Evolutionary conservation across 2,797 vertebrate species (phyloP).

Genomic region (Protosalanx chinensis): DNA sequence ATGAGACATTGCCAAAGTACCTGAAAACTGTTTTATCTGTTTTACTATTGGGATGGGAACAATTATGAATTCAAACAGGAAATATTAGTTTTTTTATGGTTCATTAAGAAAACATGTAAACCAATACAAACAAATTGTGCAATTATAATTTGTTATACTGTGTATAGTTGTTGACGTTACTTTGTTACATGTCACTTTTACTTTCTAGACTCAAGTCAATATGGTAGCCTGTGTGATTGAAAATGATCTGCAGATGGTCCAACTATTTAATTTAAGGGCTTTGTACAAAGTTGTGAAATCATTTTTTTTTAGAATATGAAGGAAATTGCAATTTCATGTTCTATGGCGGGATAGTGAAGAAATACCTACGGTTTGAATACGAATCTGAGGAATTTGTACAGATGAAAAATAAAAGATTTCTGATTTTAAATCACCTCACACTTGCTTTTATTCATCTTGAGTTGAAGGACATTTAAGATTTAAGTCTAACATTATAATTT

Average conservation of each 20-base stretch:
- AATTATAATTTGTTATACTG: too few species aligned
- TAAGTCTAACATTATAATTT: background rate
- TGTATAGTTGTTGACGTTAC: too few species aligned
- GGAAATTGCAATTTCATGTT: conserved; percentile 64
- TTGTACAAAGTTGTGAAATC: conserved; percentile 73
- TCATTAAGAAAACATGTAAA: too few species aligned
- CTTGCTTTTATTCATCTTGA: background rate
- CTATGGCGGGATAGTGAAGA: conserved; percentile 51
- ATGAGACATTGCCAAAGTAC: conserved; percentile 29
- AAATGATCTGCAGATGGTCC: background rate
- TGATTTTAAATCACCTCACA: conserved; percentile 4
- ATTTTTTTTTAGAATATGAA: conserved; percentile 70
- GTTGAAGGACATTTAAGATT: background rate
- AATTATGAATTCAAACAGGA: background rate
- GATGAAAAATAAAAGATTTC: conserved; percentile 74
- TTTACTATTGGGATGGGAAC: background rate
- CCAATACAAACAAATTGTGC: too few species aligned
- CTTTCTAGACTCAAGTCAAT: background rate
- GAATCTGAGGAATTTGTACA: conserved; percentile 79
- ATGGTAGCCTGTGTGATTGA: background rate
- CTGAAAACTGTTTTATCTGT: conserved; percentile 4
- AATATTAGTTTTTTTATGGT: background rate
- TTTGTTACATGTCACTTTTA: too few species aligned
- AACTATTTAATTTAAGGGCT: conserved; percentile 72
- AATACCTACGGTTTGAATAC: conserved; percentile 61